Conservation (phyloP, 2,888 invertebrate genomes). For the Sicus ferrugineus region DNA sequence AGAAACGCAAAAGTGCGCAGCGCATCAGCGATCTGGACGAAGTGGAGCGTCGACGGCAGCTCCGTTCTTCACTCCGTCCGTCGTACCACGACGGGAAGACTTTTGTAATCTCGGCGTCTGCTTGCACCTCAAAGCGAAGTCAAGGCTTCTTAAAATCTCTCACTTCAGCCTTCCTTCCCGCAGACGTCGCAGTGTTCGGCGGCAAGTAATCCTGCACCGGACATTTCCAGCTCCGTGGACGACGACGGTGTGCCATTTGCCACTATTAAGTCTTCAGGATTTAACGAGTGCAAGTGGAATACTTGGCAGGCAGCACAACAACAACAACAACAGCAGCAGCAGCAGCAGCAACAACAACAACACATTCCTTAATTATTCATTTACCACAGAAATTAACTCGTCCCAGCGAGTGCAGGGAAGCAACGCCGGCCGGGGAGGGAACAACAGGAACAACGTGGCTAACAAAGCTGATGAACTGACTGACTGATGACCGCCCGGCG, state of each 20-base stretch:
- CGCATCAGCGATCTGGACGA: too few relatives aligned
- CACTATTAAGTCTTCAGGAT: neutral
- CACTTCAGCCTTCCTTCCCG: too few relatives aligned
- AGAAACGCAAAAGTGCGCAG: too few relatives aligned
- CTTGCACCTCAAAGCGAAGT: too few relatives aligned
- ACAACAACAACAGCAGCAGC: neutral
- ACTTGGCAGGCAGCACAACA: neutral
- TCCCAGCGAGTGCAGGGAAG: constrained; percentile 41
- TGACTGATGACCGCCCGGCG: constrained; percentile 31
- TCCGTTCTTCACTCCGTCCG: too few relatives aligned
- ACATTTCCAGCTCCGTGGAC: neutral
- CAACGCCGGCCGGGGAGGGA: constrained; percentile 2
- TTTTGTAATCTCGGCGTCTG: too few relatives aligned
- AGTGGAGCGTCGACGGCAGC: too few relatives aligned
- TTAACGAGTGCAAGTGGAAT: neutral
- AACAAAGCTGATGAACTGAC: neutral
- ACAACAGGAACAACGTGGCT: neutral
- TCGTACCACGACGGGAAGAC: too few relatives aligned
- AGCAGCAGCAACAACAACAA: constrained; percentile 21
- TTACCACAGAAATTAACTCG: constrained; percentile 52
- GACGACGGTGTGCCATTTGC: neutral
- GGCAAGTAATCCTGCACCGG: neutral
- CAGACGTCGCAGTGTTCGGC: too few relatives aligned
- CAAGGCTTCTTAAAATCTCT: too few relatives aligned
- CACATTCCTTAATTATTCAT: constrained; percentile 29